Evolutionary conservation across 2,888 invertebrate species (phyloP).

Genomic region (Pollenia amentaria): DNA sequence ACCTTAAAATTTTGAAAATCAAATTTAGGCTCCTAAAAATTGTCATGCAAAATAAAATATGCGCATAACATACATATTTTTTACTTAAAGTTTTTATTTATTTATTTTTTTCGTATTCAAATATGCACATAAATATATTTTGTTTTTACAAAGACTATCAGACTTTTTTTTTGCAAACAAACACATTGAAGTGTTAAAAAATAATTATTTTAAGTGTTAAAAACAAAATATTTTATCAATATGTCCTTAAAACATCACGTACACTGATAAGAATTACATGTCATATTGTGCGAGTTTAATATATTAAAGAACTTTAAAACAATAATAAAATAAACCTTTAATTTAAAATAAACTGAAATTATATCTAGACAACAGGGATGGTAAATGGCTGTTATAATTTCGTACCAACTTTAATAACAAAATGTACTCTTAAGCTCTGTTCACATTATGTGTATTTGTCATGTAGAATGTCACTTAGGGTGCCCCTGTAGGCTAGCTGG

Average conservation of each 20-base stretch:
- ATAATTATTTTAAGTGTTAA: constrained; percentile 5
- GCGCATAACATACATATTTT: too few species aligned
- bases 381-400: too few species aligned
- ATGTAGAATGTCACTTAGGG: too few species aligned
- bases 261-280: constrained; percentile 40
- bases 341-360: neutral
- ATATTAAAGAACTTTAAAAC: constrained; percentile 1
- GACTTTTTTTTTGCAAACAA: neutral
- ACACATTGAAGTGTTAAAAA: neutral
- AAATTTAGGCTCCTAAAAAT: neutral
- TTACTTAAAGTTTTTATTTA: too few species aligned
- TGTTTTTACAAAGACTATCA: neutral
- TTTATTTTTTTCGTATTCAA: too few species aligned
- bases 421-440: too few species aligned
- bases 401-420: too few species aligned
- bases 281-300: constrained; percentile 6
- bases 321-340: constrained; percentile 7
- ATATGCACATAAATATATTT: neutral
- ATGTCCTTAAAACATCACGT: constrained; percentile 36
- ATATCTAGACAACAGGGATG: too few species aligned
- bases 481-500: too few species aligned
- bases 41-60: neutral
- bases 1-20: constrained; percentile 45
- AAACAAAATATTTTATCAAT: constrained; percentile 29
- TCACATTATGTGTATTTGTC: too few species aligned